phyloP scores from a whole-genome alignment of 2,797 vertebrate genomes.

The Falco peregrinus region DNA sequence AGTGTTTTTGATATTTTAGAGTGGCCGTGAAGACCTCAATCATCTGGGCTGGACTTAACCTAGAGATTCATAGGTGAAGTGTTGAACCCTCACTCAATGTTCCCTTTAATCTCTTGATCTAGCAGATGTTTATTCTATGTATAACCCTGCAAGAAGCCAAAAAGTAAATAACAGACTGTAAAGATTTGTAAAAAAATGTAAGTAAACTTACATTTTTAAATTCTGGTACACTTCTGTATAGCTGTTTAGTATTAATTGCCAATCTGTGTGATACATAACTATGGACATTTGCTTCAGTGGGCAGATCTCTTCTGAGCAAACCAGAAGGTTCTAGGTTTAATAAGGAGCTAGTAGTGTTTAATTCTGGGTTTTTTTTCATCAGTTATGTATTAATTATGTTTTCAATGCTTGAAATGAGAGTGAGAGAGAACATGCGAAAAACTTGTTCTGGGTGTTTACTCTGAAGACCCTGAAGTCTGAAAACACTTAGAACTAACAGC shows the following conservation, averaged over 20 bases:
- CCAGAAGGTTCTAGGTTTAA: background rate
- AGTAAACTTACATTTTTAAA: background rate
- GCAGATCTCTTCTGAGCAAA: background rate
- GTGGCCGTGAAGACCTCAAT: background rate
- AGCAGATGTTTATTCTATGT: background rate
- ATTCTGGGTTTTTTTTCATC: background rate
- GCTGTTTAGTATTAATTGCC: background rate
- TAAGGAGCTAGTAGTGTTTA: background rate
- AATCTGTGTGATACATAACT: background rate
- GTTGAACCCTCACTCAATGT: background rate
- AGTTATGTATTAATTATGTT: background rate
- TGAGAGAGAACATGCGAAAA: background rate
- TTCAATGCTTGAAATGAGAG: background rate
- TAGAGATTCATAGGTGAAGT: background rate
- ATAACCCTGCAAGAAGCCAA: background rate
- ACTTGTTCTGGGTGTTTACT: background rate
- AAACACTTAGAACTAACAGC: background rate
- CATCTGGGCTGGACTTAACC: background rate
- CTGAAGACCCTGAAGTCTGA: background rate
- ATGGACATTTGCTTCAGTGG: background rate
- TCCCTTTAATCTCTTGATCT: background rate
- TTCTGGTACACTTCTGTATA: background rate
- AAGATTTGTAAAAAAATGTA: background rate
- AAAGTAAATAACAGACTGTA: background rate
- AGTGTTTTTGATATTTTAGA: background rate